These are phyloP conservation scores for Myopa tessellatipennis DNA, from an alignment of 2,888 invertebrate genomes.

Conservation along the genomic window DNA sequence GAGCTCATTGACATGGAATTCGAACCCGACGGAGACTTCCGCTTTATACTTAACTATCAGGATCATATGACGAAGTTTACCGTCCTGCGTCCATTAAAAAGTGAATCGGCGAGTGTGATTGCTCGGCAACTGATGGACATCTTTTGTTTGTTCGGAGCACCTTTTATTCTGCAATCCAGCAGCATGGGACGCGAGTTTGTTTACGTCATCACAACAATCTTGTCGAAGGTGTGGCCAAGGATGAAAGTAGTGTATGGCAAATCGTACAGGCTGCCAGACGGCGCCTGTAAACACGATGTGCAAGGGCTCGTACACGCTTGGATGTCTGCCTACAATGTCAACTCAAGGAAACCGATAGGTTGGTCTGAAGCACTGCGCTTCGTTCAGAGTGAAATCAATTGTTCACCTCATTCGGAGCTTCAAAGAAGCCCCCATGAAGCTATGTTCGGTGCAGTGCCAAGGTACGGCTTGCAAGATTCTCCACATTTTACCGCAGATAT, in stretches of 20 bases:
- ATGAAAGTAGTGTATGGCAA: slow-evolving; percentile 23
- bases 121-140: slow-evolving; percentile 41
- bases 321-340: slow-evolving; percentile 49
- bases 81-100: slow-evolving; percentile 25
- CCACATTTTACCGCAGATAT: no score
- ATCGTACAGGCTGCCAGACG: slow-evolving; percentile 53
- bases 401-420: slow-evolving; percentile 61
- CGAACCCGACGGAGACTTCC: slow-evolving; percentile 20
- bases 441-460: slow-evolving; percentile 56
- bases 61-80: slow-evolving; percentile 35
- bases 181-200: slow-evolving; percentile 50
- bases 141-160: slow-evolving; percentile 47
- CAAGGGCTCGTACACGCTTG: slow-evolving; percentile 61
- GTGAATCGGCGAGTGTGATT: slow-evolving; percentile 9
- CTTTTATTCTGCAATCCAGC: slow-evolving; percentile 44
- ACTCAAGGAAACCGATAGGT: slow-evolving; percentile 49
- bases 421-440: slow-evolving; percentile 60
- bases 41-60: slow-evolving; percentile 34
- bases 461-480: slow-evolving; percentile 30
- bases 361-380: slow-evolving; percentile 52
- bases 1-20: slow-evolving; percentile 32
- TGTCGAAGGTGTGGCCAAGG: slow-evolving; percentile 49
- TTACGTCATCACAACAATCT: slow-evolving; percentile 43
- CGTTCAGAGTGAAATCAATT: slow-evolving; percentile 64
- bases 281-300: slow-evolving; percentile 62